These are phyloP conservation scores for Hydrophis major DNA, from an alignment of 2,797 vertebrate genomes.

Conservation along the genomic window DNA sequence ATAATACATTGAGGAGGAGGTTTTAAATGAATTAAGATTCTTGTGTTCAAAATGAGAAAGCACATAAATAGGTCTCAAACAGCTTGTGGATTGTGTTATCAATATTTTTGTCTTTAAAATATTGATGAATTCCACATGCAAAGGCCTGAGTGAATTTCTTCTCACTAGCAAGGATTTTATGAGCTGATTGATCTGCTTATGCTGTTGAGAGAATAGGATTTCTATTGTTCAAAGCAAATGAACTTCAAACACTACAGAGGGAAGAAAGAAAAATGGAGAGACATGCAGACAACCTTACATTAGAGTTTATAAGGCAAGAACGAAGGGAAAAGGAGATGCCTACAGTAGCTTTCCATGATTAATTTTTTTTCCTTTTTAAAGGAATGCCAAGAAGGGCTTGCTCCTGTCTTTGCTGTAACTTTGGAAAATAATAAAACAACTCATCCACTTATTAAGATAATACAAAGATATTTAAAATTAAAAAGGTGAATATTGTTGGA, in stretches of 20 bases:
- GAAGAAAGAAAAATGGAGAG: background rate
- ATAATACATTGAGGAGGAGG: background rate
- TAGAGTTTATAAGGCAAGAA: background rate
- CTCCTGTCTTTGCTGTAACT: background rate
- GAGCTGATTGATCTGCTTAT: slow-evolving; percentile 46
- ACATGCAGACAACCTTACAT: background rate
- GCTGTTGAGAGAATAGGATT: slow-evolving; percentile 48
- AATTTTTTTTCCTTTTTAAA: background rate
- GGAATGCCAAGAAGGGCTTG: background rate
- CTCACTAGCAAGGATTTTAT: slow-evolving; percentile 43
- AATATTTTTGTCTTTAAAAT: slow-evolving; percentile 44
- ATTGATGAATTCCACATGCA: slow-evolving; percentile 51
- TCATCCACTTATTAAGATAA: background rate
- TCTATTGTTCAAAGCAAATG: slow-evolving; percentile 43
- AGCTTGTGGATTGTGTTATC: slow-evolving; percentile 27
- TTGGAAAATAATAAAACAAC: background rate
- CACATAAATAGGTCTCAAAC: slow-evolving; percentile 38
- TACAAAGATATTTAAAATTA: background rate
- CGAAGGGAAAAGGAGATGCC: background rate
- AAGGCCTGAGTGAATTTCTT: slow-evolving; percentile 45
- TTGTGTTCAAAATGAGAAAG: slow-evolving; percentile 7
- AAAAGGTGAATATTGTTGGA: background rate
- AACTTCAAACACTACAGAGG: background rate
- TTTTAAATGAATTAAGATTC: background rate
- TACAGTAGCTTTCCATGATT: background rate